These are phyloP conservation scores for Tachyglossus aculeatus DNA, from an alignment of 2,797 vertebrate genomes.

Conservation along the genomic window DNA sequence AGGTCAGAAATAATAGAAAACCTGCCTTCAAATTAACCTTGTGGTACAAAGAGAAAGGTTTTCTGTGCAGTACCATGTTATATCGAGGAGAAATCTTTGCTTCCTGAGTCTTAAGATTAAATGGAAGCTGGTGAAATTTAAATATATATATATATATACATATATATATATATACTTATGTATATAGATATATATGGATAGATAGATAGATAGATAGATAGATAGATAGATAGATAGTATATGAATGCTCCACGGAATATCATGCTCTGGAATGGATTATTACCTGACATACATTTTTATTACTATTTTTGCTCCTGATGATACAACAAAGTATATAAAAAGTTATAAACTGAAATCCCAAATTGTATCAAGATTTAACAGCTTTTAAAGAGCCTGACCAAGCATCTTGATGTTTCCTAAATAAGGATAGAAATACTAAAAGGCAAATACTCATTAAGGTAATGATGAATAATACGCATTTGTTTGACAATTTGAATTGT, in stretches of 20 bases:
- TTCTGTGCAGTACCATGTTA: background rate
- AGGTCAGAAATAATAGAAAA: constrained; percentile 19
- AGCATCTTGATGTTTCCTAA: constrained; percentile 9
- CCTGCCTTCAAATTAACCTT: background rate
- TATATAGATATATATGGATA: background rate
- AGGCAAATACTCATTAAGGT: background rate
- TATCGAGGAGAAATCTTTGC: background rate
- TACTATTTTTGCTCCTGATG: background rate
- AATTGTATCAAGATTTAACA: background rate
- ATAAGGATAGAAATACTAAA: background rate
- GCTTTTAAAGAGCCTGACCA: background rate
- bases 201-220: background rate
- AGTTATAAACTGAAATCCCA: background rate
- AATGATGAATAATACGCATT: too few species aligned
- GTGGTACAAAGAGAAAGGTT: background rate
- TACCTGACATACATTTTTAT: background rate
- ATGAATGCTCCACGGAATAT: background rate
- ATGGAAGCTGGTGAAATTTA: background rate
- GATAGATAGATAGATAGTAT: background rate
- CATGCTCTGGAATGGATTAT: background rate
- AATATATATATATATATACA: background rate
- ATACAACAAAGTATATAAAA: background rate
- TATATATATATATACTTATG: background rate
- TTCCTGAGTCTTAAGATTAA: background rate
- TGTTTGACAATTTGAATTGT: background rate